These are phyloP conservation scores for Lacanobia wlatinum DNA, from an alignment of 2,888 invertebrate genomes.

Conservation along the genomic window DNA sequence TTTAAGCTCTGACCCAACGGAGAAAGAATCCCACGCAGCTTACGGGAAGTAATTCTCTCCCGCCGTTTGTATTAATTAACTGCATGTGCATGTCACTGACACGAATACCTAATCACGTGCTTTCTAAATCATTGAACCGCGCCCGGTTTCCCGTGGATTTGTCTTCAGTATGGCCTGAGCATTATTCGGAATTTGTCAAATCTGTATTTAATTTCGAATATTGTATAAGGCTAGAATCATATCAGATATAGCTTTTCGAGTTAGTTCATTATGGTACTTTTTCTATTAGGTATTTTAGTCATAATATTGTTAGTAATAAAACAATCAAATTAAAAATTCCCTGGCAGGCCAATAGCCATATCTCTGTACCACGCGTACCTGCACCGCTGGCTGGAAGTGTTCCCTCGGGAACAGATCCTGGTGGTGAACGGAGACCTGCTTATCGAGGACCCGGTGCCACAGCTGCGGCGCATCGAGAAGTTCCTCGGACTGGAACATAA, in stretches of 20 bases:
- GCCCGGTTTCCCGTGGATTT: too few relatives aligned
- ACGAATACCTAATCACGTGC: neutral
- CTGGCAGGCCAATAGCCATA: conserved; percentile 93
- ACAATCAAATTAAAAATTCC: conserved; percentile 19
- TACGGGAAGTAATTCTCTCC: neutral
- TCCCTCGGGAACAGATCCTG: conserved; percentile 97
- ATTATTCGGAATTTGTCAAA: neutral
- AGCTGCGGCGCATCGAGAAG: conserved; percentile 96
- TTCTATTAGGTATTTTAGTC: too few relatives aligned
- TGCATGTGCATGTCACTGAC: neutral
- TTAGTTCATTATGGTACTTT: too few relatives aligned
- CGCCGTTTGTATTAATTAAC: neutral
- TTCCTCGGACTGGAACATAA: conserved; percentile 94
- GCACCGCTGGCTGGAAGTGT: conserved; percentile 97
- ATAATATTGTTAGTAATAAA: neutral
- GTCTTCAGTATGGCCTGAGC: neutral
- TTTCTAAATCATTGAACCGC: neutral
- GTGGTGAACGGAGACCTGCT: conserved; percentile 98
- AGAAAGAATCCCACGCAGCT: neutral
- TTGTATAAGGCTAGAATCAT: too few relatives aligned
- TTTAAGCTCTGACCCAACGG: neutral
- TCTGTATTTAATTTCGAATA: too few relatives aligned
- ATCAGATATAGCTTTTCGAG: too few relatives aligned
- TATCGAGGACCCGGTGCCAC: conserved; percentile 97
- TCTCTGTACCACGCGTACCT: conserved; percentile 98